Evolutionary conservation across 2,888 invertebrate genomes (phyloP).

Genomic region (Pachycephus smyrnensis): DNA sequence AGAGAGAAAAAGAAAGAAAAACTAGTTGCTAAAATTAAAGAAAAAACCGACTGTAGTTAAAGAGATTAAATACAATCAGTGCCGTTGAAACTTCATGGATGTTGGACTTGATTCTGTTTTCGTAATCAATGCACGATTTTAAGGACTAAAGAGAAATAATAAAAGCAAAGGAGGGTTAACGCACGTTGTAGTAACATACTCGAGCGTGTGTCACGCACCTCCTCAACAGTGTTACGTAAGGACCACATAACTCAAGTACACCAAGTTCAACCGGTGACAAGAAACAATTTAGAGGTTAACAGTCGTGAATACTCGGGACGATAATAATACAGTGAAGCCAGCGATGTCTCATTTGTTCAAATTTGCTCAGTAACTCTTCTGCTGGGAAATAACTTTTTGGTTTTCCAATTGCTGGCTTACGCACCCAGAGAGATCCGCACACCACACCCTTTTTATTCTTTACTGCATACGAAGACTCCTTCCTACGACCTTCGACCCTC

Average conservation of each 20-base stretch:
- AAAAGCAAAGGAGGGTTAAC: neutral
- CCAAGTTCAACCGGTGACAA: neutral
- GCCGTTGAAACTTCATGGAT: neutral
- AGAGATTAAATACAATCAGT: neutral
- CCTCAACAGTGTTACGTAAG: neutral
- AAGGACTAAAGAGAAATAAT: neutral
- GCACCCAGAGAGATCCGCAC: neutral
- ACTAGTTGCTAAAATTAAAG: neutral
- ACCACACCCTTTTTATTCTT: slow-evolving; percentile 6
- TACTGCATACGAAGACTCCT: neutral
- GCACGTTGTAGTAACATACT: neutral
- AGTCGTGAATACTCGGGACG: neutral
- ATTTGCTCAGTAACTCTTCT: neutral
- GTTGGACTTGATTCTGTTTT: neutral
- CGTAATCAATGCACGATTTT: neutral
- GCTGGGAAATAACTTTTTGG: neutral
- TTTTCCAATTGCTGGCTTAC: neutral
- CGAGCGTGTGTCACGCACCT: neutral
- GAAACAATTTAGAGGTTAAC: neutral
- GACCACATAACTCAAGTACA: neutral
- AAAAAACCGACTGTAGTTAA: neutral
- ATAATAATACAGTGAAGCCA: neutral
- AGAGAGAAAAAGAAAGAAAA: neutral
- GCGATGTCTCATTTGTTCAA: neutral
- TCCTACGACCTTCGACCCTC: slow-evolving; percentile 7